Evolutionary conservation across 1,140 invertebrate genomes (phyloP).

Genomic region (Heliconius himera): DNA sequence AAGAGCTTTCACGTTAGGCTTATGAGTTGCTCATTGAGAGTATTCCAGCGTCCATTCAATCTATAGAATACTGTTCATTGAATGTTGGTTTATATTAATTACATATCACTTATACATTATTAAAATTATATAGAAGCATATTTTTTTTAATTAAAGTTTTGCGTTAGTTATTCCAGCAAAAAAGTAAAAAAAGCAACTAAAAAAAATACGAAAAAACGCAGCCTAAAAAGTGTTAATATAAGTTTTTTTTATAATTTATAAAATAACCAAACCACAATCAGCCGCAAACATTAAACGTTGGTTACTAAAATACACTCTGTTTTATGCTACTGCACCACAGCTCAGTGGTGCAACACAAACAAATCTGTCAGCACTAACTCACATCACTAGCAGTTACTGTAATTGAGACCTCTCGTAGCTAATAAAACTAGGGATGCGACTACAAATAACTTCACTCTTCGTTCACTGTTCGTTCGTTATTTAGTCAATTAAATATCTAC

Average conservation of each 20-base stretch:
- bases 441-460: constrained; percentile 15
- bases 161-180: too few species aligned
- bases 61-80: background rate
- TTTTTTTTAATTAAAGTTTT: too few species aligned
- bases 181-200: too few species aligned
- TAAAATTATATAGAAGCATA: too few species aligned
- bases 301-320: background rate
- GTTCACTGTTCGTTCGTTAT: background rate
- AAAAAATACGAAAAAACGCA: too few species aligned
- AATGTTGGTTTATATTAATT: background rate
- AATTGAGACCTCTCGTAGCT: constrained; percentile 23
- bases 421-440: constrained; percentile 11
- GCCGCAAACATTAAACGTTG: background rate
- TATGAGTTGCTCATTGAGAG: background rate
- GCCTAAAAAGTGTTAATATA: too few species aligned
- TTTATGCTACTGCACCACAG: background rate
- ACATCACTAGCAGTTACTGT: constrained; percentile 33
- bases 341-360: constrained; percentile 7
- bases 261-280: background rate
- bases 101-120: too few species aligned
- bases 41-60: background rate
- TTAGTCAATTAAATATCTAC: background rate
- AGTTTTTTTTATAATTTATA: background rate
- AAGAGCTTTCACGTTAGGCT: background rate
- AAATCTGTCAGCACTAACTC: constrained; percentile 41